Percentiles rank a stretch among this genome's conserved stretches.
These are phyloP conservation scores for Catharus minimus DNA, from an alignment of 2,113 vertebrate genomes.

Conservation along the genomic window DNA sequence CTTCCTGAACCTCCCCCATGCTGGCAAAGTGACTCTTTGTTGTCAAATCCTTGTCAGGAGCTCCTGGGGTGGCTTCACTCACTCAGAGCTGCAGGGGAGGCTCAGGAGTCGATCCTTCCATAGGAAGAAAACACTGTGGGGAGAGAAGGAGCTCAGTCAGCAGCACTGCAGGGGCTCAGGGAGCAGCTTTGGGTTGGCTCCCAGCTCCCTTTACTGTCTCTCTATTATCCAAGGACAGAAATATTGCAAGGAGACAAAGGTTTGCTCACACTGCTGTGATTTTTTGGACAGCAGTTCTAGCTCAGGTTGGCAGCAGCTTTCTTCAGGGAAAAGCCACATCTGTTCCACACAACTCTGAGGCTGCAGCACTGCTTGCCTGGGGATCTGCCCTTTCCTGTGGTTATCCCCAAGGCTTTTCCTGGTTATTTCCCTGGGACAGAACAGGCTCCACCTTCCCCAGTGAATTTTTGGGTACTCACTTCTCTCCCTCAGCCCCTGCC, in stretches of 20 bases:
- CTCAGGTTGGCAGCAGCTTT: background rate
- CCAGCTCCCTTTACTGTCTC: background rate
- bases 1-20: background rate
- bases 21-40: background rate
- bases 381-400: background rate
- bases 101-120: conserved; percentile 71
- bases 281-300: background rate
- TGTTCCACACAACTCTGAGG: background rate
- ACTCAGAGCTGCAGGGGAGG: background rate
- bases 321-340: background rate
- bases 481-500: conserved; percentile 82
- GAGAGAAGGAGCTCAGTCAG: background rate
- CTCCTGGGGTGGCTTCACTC: background rate
- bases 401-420: background rate
- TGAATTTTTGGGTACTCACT: conserved; percentile 68
- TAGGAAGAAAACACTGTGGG: conserved; percentile 80
- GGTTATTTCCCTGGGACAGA: background rate
- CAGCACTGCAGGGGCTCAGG: background rate
- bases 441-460: background rate
- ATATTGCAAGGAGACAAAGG: fast-evolving
- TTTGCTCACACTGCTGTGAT: background rate
- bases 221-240: background rate
- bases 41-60: background rate
- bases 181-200: too few species aligned
- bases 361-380: background rate